phyloP scores from a whole-genome alignment of 92 coral and sea anemone species.

The Phenganax stokvisi region DNA sequence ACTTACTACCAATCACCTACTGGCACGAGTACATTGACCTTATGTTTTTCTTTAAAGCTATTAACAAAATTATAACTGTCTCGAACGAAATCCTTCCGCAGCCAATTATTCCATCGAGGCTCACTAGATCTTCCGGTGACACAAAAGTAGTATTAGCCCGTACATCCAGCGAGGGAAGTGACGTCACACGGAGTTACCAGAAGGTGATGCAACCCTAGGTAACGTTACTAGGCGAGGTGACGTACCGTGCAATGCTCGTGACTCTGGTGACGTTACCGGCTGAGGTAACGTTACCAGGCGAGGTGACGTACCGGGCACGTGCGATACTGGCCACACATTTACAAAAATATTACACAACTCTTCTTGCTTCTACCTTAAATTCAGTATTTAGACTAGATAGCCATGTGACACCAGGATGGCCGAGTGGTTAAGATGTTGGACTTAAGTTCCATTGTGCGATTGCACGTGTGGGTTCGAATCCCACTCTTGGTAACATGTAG shows the following conservation, averaged over 20 bases:
- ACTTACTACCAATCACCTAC: conserved; percentile 19
- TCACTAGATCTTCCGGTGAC: background rate
- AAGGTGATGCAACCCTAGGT: no score
- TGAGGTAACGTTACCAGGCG: no score
- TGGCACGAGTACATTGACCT: conserved; percentile 23
- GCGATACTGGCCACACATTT: no score
- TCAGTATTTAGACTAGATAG: no score
- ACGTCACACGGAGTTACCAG: no score
- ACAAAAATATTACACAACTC: no score
- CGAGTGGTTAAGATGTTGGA: conserved; percentile 99
- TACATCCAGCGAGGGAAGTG: background rate
- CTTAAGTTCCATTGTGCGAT: conserved; percentile 99
- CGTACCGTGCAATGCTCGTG: no score
- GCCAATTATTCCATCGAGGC: conserved; percentile 13
- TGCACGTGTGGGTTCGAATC: conserved; percentile 79
- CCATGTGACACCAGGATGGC: conserved; percentile 98
- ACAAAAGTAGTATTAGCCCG: background rate
- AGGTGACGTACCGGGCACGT: no score
- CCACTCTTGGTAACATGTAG: conserved; percentile 59
- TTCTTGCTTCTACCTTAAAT: no score
- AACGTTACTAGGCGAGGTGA: no score
- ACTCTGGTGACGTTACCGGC: no score
- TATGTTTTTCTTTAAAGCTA: conserved; percentile 1
- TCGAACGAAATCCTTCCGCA: conserved; percentile 6
- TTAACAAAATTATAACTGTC: background rate